Base-by-base conservation (phyloP, 2,888 invertebrate species). In the Platycheirus rosarum region DNA sequence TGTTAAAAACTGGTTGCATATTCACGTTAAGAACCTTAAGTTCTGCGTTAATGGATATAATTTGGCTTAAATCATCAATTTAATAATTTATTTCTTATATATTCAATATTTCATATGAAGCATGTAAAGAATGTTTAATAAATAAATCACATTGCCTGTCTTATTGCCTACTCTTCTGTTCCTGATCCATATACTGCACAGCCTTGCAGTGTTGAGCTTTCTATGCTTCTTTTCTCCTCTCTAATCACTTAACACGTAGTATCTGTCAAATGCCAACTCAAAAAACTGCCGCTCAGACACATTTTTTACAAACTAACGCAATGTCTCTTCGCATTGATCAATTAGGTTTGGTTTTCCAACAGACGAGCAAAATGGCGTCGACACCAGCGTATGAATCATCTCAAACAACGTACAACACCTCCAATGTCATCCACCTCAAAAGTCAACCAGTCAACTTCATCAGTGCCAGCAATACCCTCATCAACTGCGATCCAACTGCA, bases 321-420 rank as follows among this genome's bases (percentile, higher is more conserved):
- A 87, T 91, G 88, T 91, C 91, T 90, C 89, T 90, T 88, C 91
- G 90, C 91, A 92, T 92, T 92, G 94, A 93, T 94, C 93, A 94
- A 95, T 94, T 95, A 97, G 97, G 97, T 97, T 95, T 97, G 97
- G 97, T 97, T 97, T 96, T 97, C 97, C 94, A 97, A 97, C 95
- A 97, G 97, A 95, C 95, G 97, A 93, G 97, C 97, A 92, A 97
- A 97, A 94, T 97, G 97, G 97, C 95, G 97, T 91, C 96, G 97
- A 90, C 97, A 97, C 92, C 97, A 97, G 92, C 95, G 97, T 91
- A 97, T 97, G 96, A 97, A 95, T 92, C 94, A 96, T 88, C 93
- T 97, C 92, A 96, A 96, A 91, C 95, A 95, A 89, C 93, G 94
- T 93, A 92, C 93, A 92, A 92, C 94, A 90, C 92, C 93, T 91